Conservation (phyloP, 2,797 vertebrate genomes). For the Fundulus diaphanus region DNA sequence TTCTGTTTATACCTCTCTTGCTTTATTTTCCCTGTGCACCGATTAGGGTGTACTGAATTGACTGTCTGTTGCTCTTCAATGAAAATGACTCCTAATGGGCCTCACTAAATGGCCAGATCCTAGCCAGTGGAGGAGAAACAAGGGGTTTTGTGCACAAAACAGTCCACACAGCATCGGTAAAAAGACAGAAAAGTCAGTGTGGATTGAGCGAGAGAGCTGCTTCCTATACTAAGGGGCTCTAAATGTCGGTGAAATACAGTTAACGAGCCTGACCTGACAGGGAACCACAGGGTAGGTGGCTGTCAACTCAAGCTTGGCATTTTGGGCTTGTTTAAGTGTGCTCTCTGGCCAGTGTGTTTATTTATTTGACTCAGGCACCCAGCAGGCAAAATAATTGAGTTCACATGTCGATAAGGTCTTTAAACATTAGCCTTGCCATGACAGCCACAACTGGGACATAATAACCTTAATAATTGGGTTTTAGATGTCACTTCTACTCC, state of each 20-base stretch:
- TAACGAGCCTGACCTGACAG: conserved; percentile 63
- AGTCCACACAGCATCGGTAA: conserved; percentile 38
- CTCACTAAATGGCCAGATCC: conserved; percentile 57
- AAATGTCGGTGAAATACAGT: conserved; percentile 49
- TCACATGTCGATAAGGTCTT: conserved; percentile 46
- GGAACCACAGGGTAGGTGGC: conserved; percentile 41
- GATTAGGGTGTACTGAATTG: conserved; percentile 50
- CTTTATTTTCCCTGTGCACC: conserved; percentile 57
- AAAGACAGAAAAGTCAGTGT: conserved; percentile 21
- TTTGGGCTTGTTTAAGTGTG: conserved; percentile 26
- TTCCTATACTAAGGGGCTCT: conserved; percentile 52
- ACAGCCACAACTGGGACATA: conserved; percentile 38
- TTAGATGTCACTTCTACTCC: conserved; percentile 45
- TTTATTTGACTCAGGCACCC: conserved; percentile 41
- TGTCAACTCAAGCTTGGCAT: conserved; percentile 32
- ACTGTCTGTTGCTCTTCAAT: conserved; percentile 52
- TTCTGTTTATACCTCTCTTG: conserved; percentile 29
- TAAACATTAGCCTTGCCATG: conserved; percentile 37
- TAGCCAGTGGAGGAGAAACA: conserved; percentile 31
- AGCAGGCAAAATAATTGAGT: conserved; percentile 54
- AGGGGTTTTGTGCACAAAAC: not conserved
- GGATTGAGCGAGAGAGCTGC: conserved; percentile 21
- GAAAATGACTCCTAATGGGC: conserved; percentile 59
- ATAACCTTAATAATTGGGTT: conserved; percentile 55
- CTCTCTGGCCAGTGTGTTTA: conserved; percentile 27